Evolutionary conservation across 2,888 invertebrate species (phyloP).

Genomic region (Molorchus minor): DNA sequence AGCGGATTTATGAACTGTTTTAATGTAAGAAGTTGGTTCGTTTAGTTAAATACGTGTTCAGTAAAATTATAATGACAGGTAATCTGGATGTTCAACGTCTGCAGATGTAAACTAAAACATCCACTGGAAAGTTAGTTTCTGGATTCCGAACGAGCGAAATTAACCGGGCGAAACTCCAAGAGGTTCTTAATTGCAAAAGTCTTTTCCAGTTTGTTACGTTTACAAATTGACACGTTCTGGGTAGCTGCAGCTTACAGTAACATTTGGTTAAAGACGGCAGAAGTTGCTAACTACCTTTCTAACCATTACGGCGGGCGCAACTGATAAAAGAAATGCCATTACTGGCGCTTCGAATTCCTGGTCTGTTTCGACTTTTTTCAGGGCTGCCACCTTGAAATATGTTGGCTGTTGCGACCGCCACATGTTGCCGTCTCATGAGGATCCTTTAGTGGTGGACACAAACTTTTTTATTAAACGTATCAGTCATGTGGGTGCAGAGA

Average conservation of each 20-base stretch:
- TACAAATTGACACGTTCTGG: conserved; percentile 61
- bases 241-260: conserved; percentile 39
- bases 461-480: conserved; percentile 30
- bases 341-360: conserved; percentile 49
- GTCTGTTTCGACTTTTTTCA: conserved; percentile 35
- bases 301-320: conserved; percentile 56
- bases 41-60: conserved; percentile 52
- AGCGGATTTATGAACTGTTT: conserved; percentile 52
- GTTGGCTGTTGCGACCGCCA: conserved; percentile 18
- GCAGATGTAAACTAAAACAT: conserved; percentile 50
- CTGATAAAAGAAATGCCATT: conserved; percentile 58
- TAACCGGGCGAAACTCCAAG: conserved; percentile 51
- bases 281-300: conserved; percentile 58
- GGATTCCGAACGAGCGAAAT: conserved; percentile 47
- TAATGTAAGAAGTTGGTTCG: conserved; percentile 51
- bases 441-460: conserved; percentile 9
- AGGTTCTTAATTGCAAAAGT: conserved; percentile 60
- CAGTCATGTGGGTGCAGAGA: no score
- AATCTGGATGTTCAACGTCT: conserved; percentile 49
- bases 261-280: conserved; percentile 50
- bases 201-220: conserved; percentile 62
- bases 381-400: conserved; percentile 30
- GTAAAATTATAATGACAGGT: conserved; percentile 55
- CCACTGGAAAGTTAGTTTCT: conserved; percentile 38
- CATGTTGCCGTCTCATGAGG: conserved; percentile 25